These are phyloP conservation scores for Lasaia peninsularis DNA, from an alignment of 1,140 invertebrate species.

Conservation along the genomic window DNA sequence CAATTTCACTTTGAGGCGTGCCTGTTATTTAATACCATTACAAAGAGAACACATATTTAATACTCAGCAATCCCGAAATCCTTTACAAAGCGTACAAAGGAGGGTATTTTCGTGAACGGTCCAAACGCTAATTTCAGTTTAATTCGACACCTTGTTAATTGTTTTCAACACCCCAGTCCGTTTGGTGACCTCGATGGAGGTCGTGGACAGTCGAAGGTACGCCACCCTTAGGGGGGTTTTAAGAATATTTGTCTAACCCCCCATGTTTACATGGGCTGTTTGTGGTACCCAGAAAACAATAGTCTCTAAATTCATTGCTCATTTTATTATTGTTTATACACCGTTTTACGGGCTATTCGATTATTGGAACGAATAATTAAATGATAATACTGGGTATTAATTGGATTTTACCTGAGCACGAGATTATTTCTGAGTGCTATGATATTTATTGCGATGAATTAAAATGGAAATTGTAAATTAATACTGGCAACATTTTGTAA, in stretches of 20 bases:
- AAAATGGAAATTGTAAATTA: slow-evolving; percentile 25
- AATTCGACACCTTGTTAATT: slow-evolving; percentile 78
- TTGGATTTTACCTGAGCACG: slow-evolving; percentile 69
- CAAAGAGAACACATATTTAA: slow-evolving; percentile 71
- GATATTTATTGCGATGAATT: slow-evolving; percentile 44
- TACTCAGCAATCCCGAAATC: slow-evolving; percentile 72
- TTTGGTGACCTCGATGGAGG: slow-evolving; percentile 64
- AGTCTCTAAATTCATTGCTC: slow-evolving; percentile 75
- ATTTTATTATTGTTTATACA: slow-evolving; percentile 77
- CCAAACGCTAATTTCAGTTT: slow-evolving; percentile 73
- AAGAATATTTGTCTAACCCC: slow-evolving; percentile 73
- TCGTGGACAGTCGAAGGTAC: slow-evolving; percentile 44
- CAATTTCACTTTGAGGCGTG: slow-evolving; percentile 20
- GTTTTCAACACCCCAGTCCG: slow-evolving; percentile 69
- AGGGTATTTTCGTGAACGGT: slow-evolving; percentile 72
- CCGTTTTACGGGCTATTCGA: slow-evolving; percentile 73
- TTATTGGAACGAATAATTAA: slow-evolving; percentile 75
- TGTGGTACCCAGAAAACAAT: slow-evolving; percentile 76
- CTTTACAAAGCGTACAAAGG: slow-evolving; percentile 71
- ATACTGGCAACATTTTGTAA: slow-evolving; percentile 21
- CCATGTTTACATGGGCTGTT: slow-evolving; percentile 72
- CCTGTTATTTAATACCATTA: slow-evolving; percentile 58
- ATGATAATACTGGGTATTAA: slow-evolving; percentile 76
- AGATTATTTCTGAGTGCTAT: slow-evolving; percentile 47
- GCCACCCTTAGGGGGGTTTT: slow-evolving; percentile 63